Evolutionary conservation across 2,797 vertebrate species (phyloP).

Genomic region (Cynodonichthys magdalenae): DNA sequence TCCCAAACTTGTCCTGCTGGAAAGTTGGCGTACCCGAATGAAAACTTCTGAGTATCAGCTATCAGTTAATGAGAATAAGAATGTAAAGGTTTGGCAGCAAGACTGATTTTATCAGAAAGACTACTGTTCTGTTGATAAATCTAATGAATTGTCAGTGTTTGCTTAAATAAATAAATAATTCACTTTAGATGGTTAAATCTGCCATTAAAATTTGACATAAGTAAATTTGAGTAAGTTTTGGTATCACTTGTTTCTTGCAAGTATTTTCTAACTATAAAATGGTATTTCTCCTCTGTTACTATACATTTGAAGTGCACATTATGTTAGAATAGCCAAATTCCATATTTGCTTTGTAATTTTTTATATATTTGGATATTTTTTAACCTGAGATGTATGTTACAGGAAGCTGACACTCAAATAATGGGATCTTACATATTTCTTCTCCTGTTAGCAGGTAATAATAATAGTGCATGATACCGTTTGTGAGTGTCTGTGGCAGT

Average conservation of each 20-base stretch:
- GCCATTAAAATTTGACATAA: neutral
- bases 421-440: conserved; percentile 35
- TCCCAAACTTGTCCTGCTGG: conserved; percentile 22
- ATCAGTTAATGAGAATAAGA: neutral
- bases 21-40: conserved; percentile 13
- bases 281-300: neutral
- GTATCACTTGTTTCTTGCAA: neutral
- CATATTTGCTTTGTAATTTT: neutral
- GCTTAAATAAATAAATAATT: no score
- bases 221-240: no score
- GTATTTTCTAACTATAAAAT: neutral
- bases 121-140: neutral
- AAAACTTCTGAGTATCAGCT: neutral
- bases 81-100: neutral
- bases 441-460: conserved; percentile 61
- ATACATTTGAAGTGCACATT: neutral
- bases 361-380: neutral
- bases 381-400: conserved; percentile 1
- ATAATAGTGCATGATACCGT: neutral
- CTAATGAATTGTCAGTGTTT: no score
- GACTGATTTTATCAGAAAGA: neutral
- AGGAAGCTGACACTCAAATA: conserved; percentile 31
- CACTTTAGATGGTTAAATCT: neutral
- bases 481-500: neutral
- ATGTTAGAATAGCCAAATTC: neutral